These are phyloP conservation scores for Calliopum simillimum DNA, from an alignment of 2,888 invertebrate species.

Conservation along the genomic window DNA sequence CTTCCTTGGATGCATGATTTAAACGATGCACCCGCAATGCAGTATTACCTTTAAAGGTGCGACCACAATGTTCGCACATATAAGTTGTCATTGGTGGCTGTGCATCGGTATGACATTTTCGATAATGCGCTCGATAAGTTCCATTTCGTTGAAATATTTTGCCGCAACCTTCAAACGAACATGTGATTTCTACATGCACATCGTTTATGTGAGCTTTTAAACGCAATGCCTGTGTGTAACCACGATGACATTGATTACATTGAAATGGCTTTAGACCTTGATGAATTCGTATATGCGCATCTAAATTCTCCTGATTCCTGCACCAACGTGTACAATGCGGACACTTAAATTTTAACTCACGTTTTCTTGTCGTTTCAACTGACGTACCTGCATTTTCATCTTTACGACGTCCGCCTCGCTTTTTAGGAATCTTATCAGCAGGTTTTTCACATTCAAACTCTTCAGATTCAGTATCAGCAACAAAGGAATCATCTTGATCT, in stretches of 20 bases:
- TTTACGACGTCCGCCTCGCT: neutral
- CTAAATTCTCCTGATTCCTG: constrained; percentile 42
- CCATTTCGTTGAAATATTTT: constrained; percentile 46
- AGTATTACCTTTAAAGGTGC: constrained; percentile 45
- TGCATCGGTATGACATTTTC: constrained; percentile 42
- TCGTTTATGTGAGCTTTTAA: constrained; percentile 45
- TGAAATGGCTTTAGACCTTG: constrained; percentile 38
- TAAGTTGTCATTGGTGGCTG: constrained; percentile 29
- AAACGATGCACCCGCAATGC: constrained; percentile 50
- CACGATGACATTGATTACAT: constrained; percentile 36
- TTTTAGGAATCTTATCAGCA: neutral
- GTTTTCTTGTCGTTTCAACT: neutral
- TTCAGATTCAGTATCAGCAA: neutral
- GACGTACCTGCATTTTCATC: constrained; percentile 17
- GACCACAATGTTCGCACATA: constrained; percentile 52
- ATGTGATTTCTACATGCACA: constrained; percentile 45
- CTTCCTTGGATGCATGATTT: constrained; percentile 47
- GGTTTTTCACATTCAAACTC: neutral
- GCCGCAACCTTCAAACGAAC: constrained; percentile 48
- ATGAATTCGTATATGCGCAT: constrained; percentile 35
- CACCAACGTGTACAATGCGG: constrained; percentile 46
- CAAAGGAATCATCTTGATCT: neutral
- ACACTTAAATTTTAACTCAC: constrained; percentile 44
- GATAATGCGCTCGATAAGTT: constrained; percentile 46
- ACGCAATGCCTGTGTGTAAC: constrained; percentile 40